Percentiles rank a stretch among this genome's conserved stretches.
phyloP scores from a whole-genome alignment of 2,888 invertebrate species.

The Hirtodrosophila histrioides region DNA sequence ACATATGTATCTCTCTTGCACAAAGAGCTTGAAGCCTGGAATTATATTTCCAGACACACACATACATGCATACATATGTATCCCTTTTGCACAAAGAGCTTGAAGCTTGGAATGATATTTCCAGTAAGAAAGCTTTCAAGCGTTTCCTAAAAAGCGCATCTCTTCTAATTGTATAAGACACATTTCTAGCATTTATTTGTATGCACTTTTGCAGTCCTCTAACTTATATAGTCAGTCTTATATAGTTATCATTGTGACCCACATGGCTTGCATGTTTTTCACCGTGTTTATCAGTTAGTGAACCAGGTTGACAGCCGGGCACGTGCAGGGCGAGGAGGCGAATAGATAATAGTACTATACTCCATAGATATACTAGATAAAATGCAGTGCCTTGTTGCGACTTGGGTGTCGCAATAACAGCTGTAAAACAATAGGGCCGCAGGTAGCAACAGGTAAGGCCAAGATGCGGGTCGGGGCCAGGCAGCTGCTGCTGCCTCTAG shows the following conservation, averaged over 20 bases:
- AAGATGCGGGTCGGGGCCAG: constrained; percentile 42
- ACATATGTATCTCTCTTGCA: background rate
- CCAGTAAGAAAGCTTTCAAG: background rate
- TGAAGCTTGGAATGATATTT: background rate
- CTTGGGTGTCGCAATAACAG: constrained; percentile 67
- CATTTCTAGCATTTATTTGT: background rate
- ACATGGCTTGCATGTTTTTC: constrained; percentile 37
- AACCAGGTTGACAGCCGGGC: constrained; percentile 42
- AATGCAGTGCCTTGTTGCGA: constrained; percentile 29
- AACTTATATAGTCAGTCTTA: too few species aligned
- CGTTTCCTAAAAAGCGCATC: too few species aligned
- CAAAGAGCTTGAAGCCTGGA: background rate
- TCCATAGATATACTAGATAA: constrained; percentile 54
- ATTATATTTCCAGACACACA: too few species aligned
- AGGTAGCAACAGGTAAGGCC: constrained; percentile 64
- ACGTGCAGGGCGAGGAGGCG: constrained; percentile 28
- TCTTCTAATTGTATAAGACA: too few species aligned
- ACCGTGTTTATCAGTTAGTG: constrained; percentile 61
- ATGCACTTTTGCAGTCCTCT: constrained; percentile 20
- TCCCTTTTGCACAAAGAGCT: background rate
- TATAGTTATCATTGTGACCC: constrained; percentile 49
- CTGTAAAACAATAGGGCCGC: constrained; percentile 47
- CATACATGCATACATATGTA: too few species aligned
- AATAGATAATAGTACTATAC: constrained; percentile 47
- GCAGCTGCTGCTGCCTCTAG: constrained; percentile 61